These are phyloP conservation scores for Drosophila obscura DNA, from an alignment of 1,140 invertebrate species.

Conservation along the genomic window DNA sequence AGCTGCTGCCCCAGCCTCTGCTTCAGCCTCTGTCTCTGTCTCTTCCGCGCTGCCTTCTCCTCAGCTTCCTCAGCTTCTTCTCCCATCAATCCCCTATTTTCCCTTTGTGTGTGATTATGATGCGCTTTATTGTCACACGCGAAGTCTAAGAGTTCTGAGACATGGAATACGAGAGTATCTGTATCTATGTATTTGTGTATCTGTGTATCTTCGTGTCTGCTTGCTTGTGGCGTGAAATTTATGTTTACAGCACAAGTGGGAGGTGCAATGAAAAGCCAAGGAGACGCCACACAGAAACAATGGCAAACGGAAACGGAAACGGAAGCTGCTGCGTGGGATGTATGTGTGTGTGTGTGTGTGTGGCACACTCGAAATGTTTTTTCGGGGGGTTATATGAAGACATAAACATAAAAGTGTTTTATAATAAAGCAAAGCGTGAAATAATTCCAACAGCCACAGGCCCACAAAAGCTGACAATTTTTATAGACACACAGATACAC, in stretches of 20 bases:
- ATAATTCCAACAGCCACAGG: conserved; percentile 65
- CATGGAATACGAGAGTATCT: no score
- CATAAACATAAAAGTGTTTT: conserved; percentile 80
- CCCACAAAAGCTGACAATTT: conserved; percentile 73
- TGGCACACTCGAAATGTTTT: conserved; percentile 67
- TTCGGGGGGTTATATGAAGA: conserved; percentile 70
- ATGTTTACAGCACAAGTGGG: conserved; percentile 76
- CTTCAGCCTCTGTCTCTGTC: conserved; percentile 8
- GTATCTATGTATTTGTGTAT: no score
- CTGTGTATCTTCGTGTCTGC: no score
- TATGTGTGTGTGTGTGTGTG: conserved; percentile 13
- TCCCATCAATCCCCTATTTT: no score
- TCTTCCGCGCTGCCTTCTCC: conserved; percentile 15
- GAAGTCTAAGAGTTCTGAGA: conserved; percentile 41
- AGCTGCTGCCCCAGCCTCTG: conserved; percentile 24
- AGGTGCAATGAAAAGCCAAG: conserved; percentile 64
- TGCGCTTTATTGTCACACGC: conserved; percentile 75
- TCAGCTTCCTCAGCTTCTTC: conserved; percentile 2
- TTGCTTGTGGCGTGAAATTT: conserved; percentile 66
- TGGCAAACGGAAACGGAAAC: conserved; percentile 51
- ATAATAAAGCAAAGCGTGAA: conserved; percentile 82
- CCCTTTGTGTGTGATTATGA: conserved; percentile 56
- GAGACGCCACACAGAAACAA: conserved; percentile 47
- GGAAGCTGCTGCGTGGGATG: conserved; percentile 43
- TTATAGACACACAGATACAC: conserved; percentile 58